These are phyloP conservation scores for Antechinus stuartii DNA, from an alignment of 2,113 vertebrate genomes.

Conservation along the genomic window DNA sequence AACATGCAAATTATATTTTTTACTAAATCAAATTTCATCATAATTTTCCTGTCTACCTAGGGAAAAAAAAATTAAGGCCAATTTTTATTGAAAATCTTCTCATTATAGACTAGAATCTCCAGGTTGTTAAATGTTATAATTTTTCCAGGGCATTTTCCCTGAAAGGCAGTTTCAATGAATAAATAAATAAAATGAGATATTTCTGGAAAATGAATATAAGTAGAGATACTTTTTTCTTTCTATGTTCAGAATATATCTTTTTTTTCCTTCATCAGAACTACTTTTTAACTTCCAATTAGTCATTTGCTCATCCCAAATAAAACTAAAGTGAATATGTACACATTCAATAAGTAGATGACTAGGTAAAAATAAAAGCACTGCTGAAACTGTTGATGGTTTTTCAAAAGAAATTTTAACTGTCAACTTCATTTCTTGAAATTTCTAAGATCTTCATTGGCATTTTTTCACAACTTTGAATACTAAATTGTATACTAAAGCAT, in stretches of 20 bases:
- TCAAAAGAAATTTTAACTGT: slow-evolving; percentile 8
- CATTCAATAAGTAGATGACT: slow-evolving; percentile 6
- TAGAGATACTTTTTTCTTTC: slow-evolving; percentile 19
- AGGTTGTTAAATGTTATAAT: neutral
- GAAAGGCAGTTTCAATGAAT: neutral
- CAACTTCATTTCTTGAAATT: neutral
- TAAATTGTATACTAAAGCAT: neutral
- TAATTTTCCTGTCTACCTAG: slow-evolving; percentile 18
- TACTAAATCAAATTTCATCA: slow-evolving; percentile 2
- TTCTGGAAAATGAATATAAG: slow-evolving; percentile 31
- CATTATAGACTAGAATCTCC: neutral
- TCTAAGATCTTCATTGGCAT: neutral
- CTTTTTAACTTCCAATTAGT: slow-evolving; percentile 9
- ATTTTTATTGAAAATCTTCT: slow-evolving; percentile 14
- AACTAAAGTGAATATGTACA: neutral
- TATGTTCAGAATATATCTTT: slow-evolving; percentile 25
- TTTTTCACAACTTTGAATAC: neutral
- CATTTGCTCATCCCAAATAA: slow-evolving; percentile 38
- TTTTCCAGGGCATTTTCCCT: neutral
- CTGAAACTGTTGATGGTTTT: neutral
- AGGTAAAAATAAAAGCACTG: neutral
- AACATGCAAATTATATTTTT: neutral
- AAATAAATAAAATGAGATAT: slow-evolving; percentile 32
- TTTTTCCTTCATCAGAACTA: slow-evolving; percentile 13
- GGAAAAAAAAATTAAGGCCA: neutral